Evolutionary conservation across 2,888 invertebrate species (phyloP), one percentile per base, ranked within the genome.

Genomic region (Drosophila percnosoma): DNA sequence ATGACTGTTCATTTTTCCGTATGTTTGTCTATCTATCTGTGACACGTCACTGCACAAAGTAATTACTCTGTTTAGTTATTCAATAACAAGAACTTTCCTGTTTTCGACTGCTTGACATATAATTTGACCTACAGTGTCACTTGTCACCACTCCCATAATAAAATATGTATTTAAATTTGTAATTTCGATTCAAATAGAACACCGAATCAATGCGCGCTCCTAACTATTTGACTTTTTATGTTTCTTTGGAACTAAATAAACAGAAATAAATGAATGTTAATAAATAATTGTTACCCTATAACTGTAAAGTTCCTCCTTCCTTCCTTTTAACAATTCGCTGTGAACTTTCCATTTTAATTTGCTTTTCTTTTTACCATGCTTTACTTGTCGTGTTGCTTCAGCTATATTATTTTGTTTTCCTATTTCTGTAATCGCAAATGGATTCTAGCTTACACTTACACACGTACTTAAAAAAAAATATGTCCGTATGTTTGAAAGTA

Each of bases 1-100:
- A 55, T 69, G 69, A 67, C 63, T 81, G 68, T 69, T 89, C 87
- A 87, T 89, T 67, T 75, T 77, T 80, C 64, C 18, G 45, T 48
- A 27, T 29, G 29, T 54, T 38, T n/a, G 38, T 29, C n/a, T 63
- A 8, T 38, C 55, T 36, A 57, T 48, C 60, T 59, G 49, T 58
- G 62, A 34, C 33, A 45, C 33, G 42, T 55, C n/a, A 42, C 70
- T 80, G 48, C 13, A 36, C 52, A 40, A 27, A 21, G 38, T 63
- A 62, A 68, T 71, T 70, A 60, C 40, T 55, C 51, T 40, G 21
- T 29, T 57, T 34, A 55, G 51, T 36, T 55, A 52, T 61, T 45
- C 10, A n/a, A 55, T 33, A 75, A 38, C 33, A 54, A 38, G 29
- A 48, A 38, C 11, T 42, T 52, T 40, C 21, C 7, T 13, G 24